Evolutionary conservation across 2,888 invertebrate genomes (phyloP).

Genomic region (Deilephila porcellus): DNA sequence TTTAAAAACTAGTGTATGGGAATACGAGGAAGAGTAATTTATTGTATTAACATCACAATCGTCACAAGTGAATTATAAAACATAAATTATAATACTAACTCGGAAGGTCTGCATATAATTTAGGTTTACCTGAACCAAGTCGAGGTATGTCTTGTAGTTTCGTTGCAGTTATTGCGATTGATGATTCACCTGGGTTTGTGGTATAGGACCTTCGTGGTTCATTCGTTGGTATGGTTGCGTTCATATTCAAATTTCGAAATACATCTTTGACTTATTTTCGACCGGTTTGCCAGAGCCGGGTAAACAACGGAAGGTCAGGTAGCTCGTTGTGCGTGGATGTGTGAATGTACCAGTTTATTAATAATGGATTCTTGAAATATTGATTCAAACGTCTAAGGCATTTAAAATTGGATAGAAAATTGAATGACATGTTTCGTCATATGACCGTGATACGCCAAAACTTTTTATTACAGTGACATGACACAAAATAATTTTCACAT

Average conservation of each 20-base stretch:
- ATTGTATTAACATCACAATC: background rate
- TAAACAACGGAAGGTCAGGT: conserved; percentile 48
- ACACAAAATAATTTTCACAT: too few relatives aligned
- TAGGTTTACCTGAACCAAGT: too few relatives aligned
- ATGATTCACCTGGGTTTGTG: background rate
- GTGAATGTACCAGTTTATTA: conserved; percentile 1
- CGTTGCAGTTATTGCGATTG: background rate
- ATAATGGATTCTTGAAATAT: conserved; percentile 13
- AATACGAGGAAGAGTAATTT: background rate
- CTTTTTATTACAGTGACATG: too few relatives aligned
- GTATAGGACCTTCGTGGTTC: conserved; percentile 34
- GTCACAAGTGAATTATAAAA: too few relatives aligned
- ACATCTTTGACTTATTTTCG: conserved; percentile 36
- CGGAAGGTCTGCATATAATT: too few relatives aligned
- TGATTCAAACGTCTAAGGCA: background rate
- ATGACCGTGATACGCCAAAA: too few relatives aligned
- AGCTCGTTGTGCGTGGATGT: conserved; percentile 3
- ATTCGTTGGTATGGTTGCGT: conserved; percentile 39
- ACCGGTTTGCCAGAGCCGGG: conserved; percentile 30
- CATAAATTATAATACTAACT: too few relatives aligned
- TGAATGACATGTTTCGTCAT: too few relatives aligned
- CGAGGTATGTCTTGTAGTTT: background rate
- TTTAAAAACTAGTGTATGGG: background rate
- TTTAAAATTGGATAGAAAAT: background rate
- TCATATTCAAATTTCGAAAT: conserved; percentile 44